A percentile compares a stretch with the other conserved stretches of the same genome.
phyloP scores from a whole-genome alignment of 1,140 invertebrate species.

The Pararge aegeria region DNA sequence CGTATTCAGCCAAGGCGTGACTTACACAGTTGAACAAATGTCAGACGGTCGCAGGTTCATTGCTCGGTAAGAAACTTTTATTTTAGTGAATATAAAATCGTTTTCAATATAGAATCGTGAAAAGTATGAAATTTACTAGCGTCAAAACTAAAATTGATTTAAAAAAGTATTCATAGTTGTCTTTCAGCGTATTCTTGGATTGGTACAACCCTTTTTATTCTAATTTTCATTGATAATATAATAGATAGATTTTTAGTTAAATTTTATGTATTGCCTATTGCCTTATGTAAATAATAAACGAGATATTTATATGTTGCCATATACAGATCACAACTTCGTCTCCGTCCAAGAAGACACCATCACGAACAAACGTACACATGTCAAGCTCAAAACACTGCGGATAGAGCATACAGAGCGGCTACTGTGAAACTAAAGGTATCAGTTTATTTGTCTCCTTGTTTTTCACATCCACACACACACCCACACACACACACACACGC shows the following conservation, averaged over 20 bases:
- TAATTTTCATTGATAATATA: no score
- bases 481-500: no score
- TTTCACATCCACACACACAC: background rate
- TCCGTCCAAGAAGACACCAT: slow-evolving; percentile 92
- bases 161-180: no score
- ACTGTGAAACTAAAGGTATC: slow-evolving; percentile 87
- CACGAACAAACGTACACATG: slow-evolving; percentile 95
- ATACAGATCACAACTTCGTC: slow-evolving; percentile 87
- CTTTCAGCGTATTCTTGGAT: no score
- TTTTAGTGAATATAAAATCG: background rate
- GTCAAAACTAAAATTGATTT: no score
- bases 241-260: background rate
- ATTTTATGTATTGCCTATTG: slow-evolving; percentile 3
- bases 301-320: no score
- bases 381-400: slow-evolving; percentile 92
- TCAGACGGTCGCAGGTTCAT: slow-evolving; percentile 89
- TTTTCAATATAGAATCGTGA: background rate
- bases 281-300: no score
- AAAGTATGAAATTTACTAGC: no score
- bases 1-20: slow-evolving; percentile 87
- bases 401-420: slow-evolving; percentile 89
- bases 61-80: slow-evolving; percentile 71
- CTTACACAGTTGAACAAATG: slow-evolving; percentile 85
- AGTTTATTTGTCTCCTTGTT: background rate
- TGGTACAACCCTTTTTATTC: no score